Percentiles rank a stretch among this genome's conserved stretches.
phyloP scores from a whole-genome alignment of 2,888 invertebrate species.

The Keiferia lycopersicella region DNA sequence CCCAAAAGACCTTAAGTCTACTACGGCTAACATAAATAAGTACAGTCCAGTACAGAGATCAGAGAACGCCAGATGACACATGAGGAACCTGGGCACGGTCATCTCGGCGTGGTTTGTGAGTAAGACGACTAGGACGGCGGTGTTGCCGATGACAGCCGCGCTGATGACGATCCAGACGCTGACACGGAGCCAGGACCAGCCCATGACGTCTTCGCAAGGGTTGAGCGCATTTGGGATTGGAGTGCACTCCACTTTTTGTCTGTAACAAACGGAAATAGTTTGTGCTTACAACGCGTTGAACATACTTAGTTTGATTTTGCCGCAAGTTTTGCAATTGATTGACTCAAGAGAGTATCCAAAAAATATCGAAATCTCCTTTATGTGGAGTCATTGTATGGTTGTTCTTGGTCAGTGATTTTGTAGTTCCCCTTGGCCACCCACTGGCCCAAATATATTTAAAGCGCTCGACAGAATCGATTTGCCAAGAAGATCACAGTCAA shows the following conservation, averaged over 20 bases:
- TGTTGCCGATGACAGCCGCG: constrained; percentile 91
- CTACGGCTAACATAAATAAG: constrained; percentile 89
- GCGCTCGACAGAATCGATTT: too few relatives aligned
- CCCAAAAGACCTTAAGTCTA: constrained; percentile 91
- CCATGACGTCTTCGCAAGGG: constrained; percentile 96
- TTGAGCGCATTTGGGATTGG: constrained; percentile 91
- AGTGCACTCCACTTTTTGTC: constrained; percentile 81
- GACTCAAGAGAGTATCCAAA: too few relatives aligned
- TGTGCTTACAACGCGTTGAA: too few relatives aligned
- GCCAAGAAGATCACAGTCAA: too few relatives aligned
- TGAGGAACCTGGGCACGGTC: constrained; percentile 72
- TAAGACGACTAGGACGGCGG: constrained; percentile 90
- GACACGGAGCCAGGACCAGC: constrained; percentile 87
- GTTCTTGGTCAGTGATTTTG: too few relatives aligned
- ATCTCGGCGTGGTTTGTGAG: constrained; percentile 80
- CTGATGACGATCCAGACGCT: constrained; percentile 94
- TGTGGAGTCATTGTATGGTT: too few relatives aligned
- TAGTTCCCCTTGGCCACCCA: too few relatives aligned
- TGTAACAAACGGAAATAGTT: constrained; percentile 39
- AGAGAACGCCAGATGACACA: constrained; percentile 90
- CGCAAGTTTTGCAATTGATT: too few relatives aligned
- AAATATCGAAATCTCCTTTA: too few relatives aligned
- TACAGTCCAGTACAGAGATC: constrained; percentile 94
- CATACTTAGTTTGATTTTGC: too few relatives aligned
- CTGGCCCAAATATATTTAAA: too few relatives aligned